A percentile compares a stretch with the other conserved stretches of the same genome.
These are phyloP conservation scores for Aptenodytes forsteri DNA, from an alignment of 2,113 vertebrate species.

Conservation along the genomic window DNA sequence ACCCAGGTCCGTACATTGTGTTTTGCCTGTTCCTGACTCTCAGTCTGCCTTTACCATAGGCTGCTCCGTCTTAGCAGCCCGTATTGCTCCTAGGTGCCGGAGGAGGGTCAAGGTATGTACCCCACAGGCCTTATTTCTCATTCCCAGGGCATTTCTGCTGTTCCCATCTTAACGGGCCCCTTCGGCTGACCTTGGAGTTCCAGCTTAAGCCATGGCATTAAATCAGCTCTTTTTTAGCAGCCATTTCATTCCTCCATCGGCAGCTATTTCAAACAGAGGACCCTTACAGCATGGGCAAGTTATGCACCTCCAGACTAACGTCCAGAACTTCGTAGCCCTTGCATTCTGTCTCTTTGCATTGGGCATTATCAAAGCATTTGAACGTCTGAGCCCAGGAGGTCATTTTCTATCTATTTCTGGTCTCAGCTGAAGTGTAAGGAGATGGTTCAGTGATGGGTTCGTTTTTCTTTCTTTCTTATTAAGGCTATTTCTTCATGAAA, in stretches of 20 bases:
- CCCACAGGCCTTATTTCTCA: not conserved
- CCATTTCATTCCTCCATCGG: constrained; percentile 35
- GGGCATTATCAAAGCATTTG: not conserved
- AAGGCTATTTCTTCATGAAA: constrained; percentile 40
- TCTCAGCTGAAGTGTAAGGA: not conserved
- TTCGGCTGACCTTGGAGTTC: constrained; percentile 62
- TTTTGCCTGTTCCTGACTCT: not conserved
- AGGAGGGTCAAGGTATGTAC: not conserved
- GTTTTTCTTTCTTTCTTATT: constrained; percentile 44
- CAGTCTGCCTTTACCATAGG: not conserved
- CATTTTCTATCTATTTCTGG: constrained; percentile 36
- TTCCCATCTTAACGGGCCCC: not conserved
- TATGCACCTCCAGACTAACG: not conserved
- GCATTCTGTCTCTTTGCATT: not conserved
- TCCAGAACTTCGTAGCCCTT: not conserved
- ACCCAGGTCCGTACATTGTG: not conserved
- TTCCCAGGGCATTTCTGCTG: not conserved
- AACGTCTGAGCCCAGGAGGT: constrained; percentile 2
- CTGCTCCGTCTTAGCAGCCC: not conserved
- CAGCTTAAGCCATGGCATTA: constrained; percentile 51
- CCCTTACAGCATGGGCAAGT: constrained; percentile 42
- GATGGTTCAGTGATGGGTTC: constrained; percentile 22
- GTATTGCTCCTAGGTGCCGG: not conserved
- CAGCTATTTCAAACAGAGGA: constrained; percentile 58
- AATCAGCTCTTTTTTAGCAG: constrained; percentile 62